Percentiles rank a stretch among this genome's conserved stretches.
Evolutionary conservation across 2,797 vertebrate species (phyloP).

Genomic region (Halcyon badia): DNA sequence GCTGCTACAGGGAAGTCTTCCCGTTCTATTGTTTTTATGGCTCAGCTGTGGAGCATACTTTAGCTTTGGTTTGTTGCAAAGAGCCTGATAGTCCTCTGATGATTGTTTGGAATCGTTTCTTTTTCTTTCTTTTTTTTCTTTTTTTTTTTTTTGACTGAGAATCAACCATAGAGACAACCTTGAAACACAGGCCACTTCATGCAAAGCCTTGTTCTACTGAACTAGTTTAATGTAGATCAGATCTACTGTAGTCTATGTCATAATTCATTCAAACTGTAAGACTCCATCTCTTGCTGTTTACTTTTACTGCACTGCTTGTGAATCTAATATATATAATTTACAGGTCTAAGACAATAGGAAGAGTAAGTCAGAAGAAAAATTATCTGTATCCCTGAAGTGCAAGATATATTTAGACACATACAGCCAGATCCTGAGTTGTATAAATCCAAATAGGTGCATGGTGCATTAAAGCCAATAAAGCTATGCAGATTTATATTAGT

Average conservation of each 20-base stretch:
- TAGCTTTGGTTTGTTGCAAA: conserved; percentile 6
- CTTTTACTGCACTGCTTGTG: background rate
- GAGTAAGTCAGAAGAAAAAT: conserved; percentile 13
- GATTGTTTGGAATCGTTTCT: background rate
- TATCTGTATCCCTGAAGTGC: background rate
- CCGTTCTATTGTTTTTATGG: conserved; percentile 25
- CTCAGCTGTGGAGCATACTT: background rate
- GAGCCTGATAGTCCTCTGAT: background rate
- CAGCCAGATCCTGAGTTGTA: background rate
- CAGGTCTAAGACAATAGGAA: background rate
- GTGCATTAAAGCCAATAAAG: background rate
- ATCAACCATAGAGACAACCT: background rate
- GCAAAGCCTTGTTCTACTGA: background rate
- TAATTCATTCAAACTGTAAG: conserved; percentile 42
- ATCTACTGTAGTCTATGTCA: background rate
- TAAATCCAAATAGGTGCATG: background rate
- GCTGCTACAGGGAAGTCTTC: conserved; percentile 61
- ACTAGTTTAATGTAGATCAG: conserved; percentile 36
- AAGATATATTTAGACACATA: background rate
- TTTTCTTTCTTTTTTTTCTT: background rate
- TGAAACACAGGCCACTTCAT: conserved; percentile 25
- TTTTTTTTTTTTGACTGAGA: background rate
- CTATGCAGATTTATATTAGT: background rate
- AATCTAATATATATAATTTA: conserved; percentile 38
- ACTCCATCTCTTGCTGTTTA: conserved; percentile 42